Evolutionary conservation across 2,888 invertebrate genomes (phyloP), one percentile per base, ranked within the genome.

Genomic region (Brachyopa scutellaris): DNA sequence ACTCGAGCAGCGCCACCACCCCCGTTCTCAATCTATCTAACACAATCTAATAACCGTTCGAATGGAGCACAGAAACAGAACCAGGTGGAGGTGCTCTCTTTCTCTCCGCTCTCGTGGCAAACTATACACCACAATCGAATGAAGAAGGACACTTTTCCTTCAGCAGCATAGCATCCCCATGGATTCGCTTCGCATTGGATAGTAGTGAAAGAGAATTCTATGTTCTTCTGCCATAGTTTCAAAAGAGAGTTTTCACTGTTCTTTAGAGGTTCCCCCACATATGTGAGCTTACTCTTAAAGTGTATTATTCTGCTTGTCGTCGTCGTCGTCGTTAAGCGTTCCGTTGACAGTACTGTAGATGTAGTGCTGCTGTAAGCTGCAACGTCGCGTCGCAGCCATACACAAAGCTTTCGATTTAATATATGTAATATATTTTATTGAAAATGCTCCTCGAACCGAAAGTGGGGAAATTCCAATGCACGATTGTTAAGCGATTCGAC

Each of bases 31-130:
- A 66, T 70, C 70, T 66, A 66, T 77, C 77, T 77, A 82, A 82
- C 77, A 70, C 77, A 77, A 80, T 80, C 80, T 80, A 80, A 74
- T 80, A 69, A 64, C n/a, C 67, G 69, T 80, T 74, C 67, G 67
- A 77, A 74, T 80, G 76, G 62, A 76, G 74, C 62, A 57, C 62
- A 57, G 62, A 62, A 82, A 57, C 62, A 57, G 62, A 62, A 82
- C 72, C 82, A 82, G 82, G 77, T 82, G 82, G 82, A 49, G 77
- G 80, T 76, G 64, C 82, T 82, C 77, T 82, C 77, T 70, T 77
- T 72, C 70, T 82, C 64, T 72, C 45, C 29, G 40, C 45, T 67
- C 53, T 51, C 42, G 19, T 61, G 40, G 21, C 26, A 67, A 64
- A 79, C 73, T 79, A 61, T 61, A 66, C 66, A 72, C 72, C 74